Conservation (phyloP, 2,113 vertebrate genomes). For the Platichthys stellatus region DNA sequence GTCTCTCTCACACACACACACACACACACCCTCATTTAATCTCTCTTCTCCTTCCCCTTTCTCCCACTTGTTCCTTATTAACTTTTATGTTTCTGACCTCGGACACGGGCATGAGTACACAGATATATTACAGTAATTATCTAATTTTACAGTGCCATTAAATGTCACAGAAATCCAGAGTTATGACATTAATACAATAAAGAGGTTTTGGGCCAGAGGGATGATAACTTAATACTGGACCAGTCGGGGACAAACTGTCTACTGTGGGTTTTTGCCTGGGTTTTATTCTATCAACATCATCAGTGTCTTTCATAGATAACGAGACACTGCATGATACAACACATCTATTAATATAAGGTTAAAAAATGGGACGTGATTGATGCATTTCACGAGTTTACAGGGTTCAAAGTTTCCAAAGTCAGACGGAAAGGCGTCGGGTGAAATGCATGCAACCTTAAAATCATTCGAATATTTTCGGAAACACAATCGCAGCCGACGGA, state of each 20-base stretch:
- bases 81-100: conserved; percentile 84
- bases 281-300: conserved; percentile 29
- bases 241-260: conserved; percentile 55
- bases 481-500: neutral
- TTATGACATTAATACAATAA: conserved; percentile 85
- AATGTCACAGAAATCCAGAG: conserved; percentile 80
- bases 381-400: neutral
- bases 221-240: conserved; percentile 74
- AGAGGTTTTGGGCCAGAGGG: conserved; percentile 76
- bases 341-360: conserved; percentile 27
- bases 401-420: neutral
- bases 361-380: conserved; percentile 3
- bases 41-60: conserved; percentile 56
- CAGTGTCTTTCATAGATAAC: conserved; percentile 36
- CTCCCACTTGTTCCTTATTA: conserved; percentile 77
- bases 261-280: conserved; percentile 45
- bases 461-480: conserved; percentile 14
- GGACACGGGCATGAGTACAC: conserved; percentile 81
- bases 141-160: conserved; percentile 84
- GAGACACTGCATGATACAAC: conserved; percentile 30
- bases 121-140: conserved; percentile 87
- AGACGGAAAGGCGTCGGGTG: conserved; percentile 6
- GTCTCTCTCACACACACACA: conserved; percentile 11
- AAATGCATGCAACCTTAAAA: neutral
- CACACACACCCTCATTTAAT: conserved; percentile 59